Conservation (phyloP, 2,888 invertebrate species). For the Tiliacea citrago region DNA sequence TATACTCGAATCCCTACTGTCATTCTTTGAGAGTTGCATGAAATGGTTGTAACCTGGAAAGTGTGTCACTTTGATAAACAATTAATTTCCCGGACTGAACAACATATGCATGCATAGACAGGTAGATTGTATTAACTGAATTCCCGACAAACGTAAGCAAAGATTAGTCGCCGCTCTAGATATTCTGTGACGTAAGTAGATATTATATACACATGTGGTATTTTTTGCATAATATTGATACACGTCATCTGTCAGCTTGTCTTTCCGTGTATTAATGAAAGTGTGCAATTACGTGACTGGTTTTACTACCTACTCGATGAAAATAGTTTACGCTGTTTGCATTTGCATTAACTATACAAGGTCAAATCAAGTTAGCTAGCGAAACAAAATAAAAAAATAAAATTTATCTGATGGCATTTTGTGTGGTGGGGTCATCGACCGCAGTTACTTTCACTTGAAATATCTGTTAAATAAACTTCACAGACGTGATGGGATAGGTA, state of each 20-base stretch:
- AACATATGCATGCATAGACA: neutral
- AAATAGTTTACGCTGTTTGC: neutral
- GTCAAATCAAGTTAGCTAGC: no score
- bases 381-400: no score
- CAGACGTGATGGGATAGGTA: no score
- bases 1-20: neutral
- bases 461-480: no score
- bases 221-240: conserved; percentile 8
- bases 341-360: no score
- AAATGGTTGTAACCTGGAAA: neutral
- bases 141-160: conserved; percentile 31
- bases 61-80: neutral
- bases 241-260: neutral
- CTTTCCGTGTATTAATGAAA: neutral
- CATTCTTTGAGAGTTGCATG: neutral
- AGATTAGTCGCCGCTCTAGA: conserved; percentile 14
- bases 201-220: neutral
- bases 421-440: no score
- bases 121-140: neutral
- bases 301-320: no score
- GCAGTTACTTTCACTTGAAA: no score
- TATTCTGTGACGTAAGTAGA: conserved; percentile 24
- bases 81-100: neutral
- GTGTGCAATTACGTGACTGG: neutral
- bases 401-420: no score